Percentiles rank a stretch among this genome's conserved stretches.
Evolutionary conservation across 2,888 invertebrate genomes (phyloP).

Genomic region (Pocota personata): DNA sequence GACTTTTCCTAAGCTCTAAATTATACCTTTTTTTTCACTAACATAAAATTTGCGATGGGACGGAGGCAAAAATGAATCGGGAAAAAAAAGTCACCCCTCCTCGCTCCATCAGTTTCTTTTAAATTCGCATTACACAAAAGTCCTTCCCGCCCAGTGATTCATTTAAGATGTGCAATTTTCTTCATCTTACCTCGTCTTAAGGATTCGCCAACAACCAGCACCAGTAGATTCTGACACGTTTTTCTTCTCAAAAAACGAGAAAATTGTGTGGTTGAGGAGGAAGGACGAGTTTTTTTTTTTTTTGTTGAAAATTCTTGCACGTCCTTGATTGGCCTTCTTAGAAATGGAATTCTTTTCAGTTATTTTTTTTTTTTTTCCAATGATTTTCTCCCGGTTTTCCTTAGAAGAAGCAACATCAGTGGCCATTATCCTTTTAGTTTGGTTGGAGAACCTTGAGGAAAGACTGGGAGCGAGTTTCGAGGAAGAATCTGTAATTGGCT

Average conservation of each 20-base stretch:
- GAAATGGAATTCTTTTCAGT: slow-evolving; percentile 68
- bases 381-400: slow-evolving; percentile 45
- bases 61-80: slow-evolving; percentile 13
- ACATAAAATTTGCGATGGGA: slow-evolving; percentile 11
- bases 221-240: slow-evolving; percentile 63
- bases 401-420: slow-evolving; percentile 26
- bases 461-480: slow-evolving; percentile 33
- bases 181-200: slow-evolving; percentile 71
- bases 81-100: slow-evolving; percentile 18
- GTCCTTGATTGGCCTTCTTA: slow-evolving; percentile 80
- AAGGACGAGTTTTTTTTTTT: slow-evolving; percentile 41
- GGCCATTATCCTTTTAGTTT: slow-evolving; percentile 55
- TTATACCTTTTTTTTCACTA: slow-evolving; percentile 62
- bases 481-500: slow-evolving; percentile 72
- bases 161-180: slow-evolving; percentile 74
- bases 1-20: slow-evolving; percentile 70
- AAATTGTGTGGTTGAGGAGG: slow-evolving; percentile 66
- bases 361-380: slow-evolving; percentile 75
- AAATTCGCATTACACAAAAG: slow-evolving; percentile 70
- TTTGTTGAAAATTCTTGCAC: slow-evolving; percentile 74
- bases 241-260: slow-evolving; percentile 44
- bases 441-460: slow-evolving; percentile 4
- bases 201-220: slow-evolving; percentile 64
- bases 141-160: slow-evolving; percentile 74
- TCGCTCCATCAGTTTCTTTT: slow-evolving; percentile 49